phyloP scores from a whole-genome alignment of 2,888 invertebrate species.

The Acholoe squamosa region DNA sequence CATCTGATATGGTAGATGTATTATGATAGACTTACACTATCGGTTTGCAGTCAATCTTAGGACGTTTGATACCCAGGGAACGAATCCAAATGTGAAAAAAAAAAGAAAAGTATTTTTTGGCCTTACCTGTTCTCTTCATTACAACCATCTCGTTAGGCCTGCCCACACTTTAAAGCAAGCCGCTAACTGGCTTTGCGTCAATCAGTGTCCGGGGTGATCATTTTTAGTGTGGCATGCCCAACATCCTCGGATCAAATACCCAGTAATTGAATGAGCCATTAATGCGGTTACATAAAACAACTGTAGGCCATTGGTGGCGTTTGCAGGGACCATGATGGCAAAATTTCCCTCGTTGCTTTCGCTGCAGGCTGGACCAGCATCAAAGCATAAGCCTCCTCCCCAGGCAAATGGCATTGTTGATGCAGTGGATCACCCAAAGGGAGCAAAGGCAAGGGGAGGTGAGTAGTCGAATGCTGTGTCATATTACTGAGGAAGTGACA shows the following conservation, averaged over 20 bases:
- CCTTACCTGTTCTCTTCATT: not conserved
- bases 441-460: not conserved
- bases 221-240: not conserved
- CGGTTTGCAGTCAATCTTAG: too few species aligned
- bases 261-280: constrained; percentile 27
- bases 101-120: too few species aligned
- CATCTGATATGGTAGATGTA: too few species aligned
- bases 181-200: not conserved
- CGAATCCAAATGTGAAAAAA: too few species aligned
- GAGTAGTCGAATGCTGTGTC: not conserved
- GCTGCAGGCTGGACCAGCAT: not conserved
- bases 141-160: not conserved
- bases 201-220: not conserved
- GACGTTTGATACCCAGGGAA: too few species aligned
- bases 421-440: not conserved
- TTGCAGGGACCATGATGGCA: not conserved
- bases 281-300: constrained; percentile 6
- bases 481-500: too few species aligned
- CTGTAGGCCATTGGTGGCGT: not conserved
- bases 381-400: not conserved
- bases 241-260: not conserved
- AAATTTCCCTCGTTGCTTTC: not conserved
- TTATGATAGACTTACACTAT: too few species aligned
- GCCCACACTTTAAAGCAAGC: not conserved
- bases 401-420: not conserved